Evolutionary conservation across 2,113 vertebrate genomes (phyloP), one percentile per base, ranked within the genome.

Genomic region (Menidia beryllina): DNA sequence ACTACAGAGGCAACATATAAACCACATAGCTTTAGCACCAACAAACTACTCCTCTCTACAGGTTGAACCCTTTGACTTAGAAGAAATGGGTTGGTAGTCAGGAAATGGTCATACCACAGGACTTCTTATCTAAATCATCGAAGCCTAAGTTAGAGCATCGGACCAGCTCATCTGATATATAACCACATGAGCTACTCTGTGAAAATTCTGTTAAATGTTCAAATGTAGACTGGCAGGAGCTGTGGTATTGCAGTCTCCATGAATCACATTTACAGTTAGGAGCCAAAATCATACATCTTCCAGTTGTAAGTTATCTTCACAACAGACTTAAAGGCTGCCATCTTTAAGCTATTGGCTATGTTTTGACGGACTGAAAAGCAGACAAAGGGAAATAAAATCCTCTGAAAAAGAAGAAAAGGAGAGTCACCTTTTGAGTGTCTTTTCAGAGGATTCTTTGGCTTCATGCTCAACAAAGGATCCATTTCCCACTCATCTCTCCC

Each of bases 11-110:
- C 15, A 39, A 34, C 1, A 0, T n/a, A 23, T 62, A 43, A 60
- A 76, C 72, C 75, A 66, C 60, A 80, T 57, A 26, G 49, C 60
- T n/a, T 48, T 45, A 36, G 38, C 0, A 7, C 52, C 36, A 41
- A 48, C 67, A 72, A 47, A 58, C 72, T 26, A 45, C 24, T 20
- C 47, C 9, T 63, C 24, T 17, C 47, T 67, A 63, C 17, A 23
- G 75, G 45, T 53, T 14, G 27, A 48, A 10, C 43, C 30, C 7
- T 27, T 26, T 51, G 26, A 10, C 21, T 48, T 50, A 7, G 15
- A 8, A 19, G 12, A 53, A 17, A 8, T 11, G n/a, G 43, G 11
- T 25, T 21, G 20, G 48, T 9, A 6, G 45, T 19, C 49, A 11
- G 17, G 25, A 56, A 19, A 23, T 15, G 3, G 27, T n/a, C n/a